phyloP scores from a whole-genome alignment of 2,797 vertebrate genomes.

The Cryptoblepharus egeriae region DNA sequence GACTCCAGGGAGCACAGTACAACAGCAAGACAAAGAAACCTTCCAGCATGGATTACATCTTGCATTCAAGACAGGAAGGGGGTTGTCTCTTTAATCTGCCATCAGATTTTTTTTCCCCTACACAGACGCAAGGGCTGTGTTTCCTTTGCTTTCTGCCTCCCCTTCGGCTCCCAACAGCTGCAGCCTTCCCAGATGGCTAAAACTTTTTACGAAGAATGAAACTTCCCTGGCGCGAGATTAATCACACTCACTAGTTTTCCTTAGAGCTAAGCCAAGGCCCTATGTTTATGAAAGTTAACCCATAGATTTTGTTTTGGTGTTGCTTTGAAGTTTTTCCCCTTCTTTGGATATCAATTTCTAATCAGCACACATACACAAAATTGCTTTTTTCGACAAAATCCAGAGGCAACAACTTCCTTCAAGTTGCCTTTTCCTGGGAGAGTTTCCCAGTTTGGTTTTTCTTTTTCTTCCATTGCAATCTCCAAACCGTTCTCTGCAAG shows the following conservation, averaged over 20 bases:
- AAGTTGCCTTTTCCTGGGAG: not conserved
- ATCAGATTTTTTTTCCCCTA: conserved; percentile 2
- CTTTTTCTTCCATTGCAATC: not conserved
- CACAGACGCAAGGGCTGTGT: not conserved
- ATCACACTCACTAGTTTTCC: conserved; percentile 10
- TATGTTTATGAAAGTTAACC: not conserved
- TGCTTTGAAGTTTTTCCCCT: not conserved
- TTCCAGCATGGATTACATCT: conserved; percentile 28
- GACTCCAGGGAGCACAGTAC: conserved; percentile 1
- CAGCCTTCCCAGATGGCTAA: conserved; percentile 12
- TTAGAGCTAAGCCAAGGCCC: not conserved
- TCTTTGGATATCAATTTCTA: conserved; percentile 1
- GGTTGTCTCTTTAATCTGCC: conserved; percentile 28
- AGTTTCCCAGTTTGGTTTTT: conserved; percentile 19
- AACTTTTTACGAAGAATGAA: conserved; percentile 1
- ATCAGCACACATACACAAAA: too few relatives aligned
- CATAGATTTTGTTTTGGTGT: conserved; percentile 16
- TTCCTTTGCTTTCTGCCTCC: conserved; percentile 3
- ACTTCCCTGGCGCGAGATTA: conserved; percentile 23
- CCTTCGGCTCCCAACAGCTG: conserved; percentile 2
- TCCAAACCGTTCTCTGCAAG: not conserved
- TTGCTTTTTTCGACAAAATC: not conserved
- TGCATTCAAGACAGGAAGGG: conserved; percentile 32
- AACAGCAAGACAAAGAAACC: conserved; percentile 26
- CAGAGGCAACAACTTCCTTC: not conserved